Evolutionary conservation across 2,113 vertebrate genomes (phyloP), one percentile per base, ranked within the genome.

Genomic region (Ondatra zibethicus): DNA sequence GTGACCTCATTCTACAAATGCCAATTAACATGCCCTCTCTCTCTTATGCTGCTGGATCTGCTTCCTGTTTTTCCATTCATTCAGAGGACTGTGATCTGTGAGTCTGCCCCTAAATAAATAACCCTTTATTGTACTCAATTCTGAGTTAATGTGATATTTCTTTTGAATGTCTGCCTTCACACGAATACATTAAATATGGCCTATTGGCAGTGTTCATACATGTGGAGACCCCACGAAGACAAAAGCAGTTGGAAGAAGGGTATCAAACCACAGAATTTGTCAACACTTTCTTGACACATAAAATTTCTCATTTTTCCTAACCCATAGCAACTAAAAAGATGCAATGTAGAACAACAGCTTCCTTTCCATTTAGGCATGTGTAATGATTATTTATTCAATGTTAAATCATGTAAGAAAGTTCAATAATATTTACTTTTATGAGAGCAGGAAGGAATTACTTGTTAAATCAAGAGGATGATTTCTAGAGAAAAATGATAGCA

Each of bases 381-480:
- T 50, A n/a, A 8, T 63, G 78, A 92, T 96, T 82, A 87, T 82
- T 94, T 95, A 92, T 81, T 96, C 96, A 90, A 89, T 88, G 90
- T 93, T 93, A 92, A 96, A 92, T 92, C 89, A 77, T 95, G 90
- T 94, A 93, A 96, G 84, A 52, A 66, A 72, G 39, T 4, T 61
- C 42, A 78, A 81, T 90, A 97, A 96, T 92, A 95, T 91, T 94
- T 89, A 88, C 94, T 93, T 94, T 93, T 58, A 61, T 77, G 68
- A 93, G 55, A 88, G 84, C 8, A 42, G 84, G 94, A 93, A 96
- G 92, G 91, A 96, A 95, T 96, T 88, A 77, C 80, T 97, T 95
- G 92, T 96, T 96, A 96, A 97, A 97, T 70, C 78, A 92, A 88
- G 80, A 75, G 65, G 89, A 96, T 94, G 87, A 96, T 92, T 97